Evolutionary conservation across 2,888 invertebrate species (phyloP).

Genomic region (Tanytarsus gracilentus): DNA sequence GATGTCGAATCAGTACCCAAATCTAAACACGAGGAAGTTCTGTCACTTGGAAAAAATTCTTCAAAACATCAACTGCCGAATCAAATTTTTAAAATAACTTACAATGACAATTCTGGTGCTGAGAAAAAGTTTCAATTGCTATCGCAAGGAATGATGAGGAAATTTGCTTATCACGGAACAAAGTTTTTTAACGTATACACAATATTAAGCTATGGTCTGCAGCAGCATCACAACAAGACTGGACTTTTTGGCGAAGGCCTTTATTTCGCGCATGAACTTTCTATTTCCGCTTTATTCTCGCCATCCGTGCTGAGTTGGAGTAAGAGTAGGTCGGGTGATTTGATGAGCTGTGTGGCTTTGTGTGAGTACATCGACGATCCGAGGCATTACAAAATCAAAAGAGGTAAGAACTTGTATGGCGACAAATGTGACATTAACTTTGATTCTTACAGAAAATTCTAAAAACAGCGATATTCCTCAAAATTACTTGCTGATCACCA

Average conservation of each 20-base stretch:
- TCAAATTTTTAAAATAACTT: slow-evolving; percentile 58
- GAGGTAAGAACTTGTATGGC: slow-evolving; percentile 34
- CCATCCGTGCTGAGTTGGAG: slow-evolving; percentile 68
- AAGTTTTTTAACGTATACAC: slow-evolving; percentile 73
- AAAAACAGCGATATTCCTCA: slow-evolving; percentile 48
- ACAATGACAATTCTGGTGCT: slow-evolving; percentile 46
- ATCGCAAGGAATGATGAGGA: slow-evolving; percentile 48
- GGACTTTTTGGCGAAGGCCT: slow-evolving; percentile 63
- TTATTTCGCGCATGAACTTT: slow-evolving; percentile 65
- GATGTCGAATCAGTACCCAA: neutral
- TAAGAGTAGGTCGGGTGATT: slow-evolving; percentile 63
- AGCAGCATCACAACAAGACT: slow-evolving; percentile 60
- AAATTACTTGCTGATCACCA: slow-evolving; percentile 66
- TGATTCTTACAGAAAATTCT: slow-evolving; percentile 25
- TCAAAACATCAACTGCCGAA: slow-evolving; percentile 49
- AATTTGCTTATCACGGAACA: slow-evolving; percentile 72
- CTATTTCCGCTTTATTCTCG: slow-evolving; percentile 61
- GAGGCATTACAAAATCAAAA: slow-evolving; percentile 50
- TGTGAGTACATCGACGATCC: slow-evolving; percentile 71
- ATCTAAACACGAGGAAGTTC: slow-evolving; percentile 31
- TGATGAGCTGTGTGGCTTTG: slow-evolving; percentile 66
- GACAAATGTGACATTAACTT: neutral
- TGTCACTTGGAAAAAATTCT: slow-evolving; percentile 32
- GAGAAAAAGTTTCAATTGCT: slow-evolving; percentile 54
- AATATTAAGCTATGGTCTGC: slow-evolving; percentile 66